phyloP scores from a whole-genome alignment of 2,113 vertebrate species.

The Seriola rivoliana region DNA sequence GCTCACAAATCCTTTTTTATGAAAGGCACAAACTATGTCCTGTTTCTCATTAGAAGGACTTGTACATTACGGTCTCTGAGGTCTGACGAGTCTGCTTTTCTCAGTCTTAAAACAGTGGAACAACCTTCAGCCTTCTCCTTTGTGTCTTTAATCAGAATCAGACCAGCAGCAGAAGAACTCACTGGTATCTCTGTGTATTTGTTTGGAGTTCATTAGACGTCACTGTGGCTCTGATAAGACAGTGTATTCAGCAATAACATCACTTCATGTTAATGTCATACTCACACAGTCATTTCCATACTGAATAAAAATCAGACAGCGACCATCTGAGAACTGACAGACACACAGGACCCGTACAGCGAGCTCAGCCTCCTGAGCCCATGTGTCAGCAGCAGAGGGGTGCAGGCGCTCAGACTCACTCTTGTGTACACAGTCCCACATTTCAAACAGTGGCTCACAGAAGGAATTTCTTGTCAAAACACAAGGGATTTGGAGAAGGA shows the following conservation, averaged over 20 bases:
- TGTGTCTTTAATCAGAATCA: constrained; percentile 24
- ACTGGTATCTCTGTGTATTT: no score
- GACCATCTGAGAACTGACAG: not conserved
- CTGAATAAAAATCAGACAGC: not conserved
- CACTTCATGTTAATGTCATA: not conserved
- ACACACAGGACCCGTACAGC: not conserved
- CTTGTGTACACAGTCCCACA: constrained; percentile 56
- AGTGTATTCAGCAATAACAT: constrained; percentile 3
- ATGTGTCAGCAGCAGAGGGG: constrained; percentile 43
- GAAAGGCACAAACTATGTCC: constrained; percentile 46
- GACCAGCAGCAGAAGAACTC: not conserved
- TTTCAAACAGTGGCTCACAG: constrained; percentile 74
- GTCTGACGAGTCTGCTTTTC: constrained; percentile 3
- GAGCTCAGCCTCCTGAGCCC: not conserved
- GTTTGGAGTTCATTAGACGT: no score
- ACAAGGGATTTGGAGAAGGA: constrained; percentile 70
- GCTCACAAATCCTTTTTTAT: constrained; percentile 41
- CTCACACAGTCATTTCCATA: not conserved
- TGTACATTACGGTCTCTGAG: constrained; percentile 12
- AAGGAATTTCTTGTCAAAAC: constrained; percentile 84
- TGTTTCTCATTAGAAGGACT: constrained; percentile 63
- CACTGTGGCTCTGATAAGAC: constrained; percentile 6
- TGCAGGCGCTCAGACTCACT: constrained; percentile 33
- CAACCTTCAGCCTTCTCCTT: not conserved
- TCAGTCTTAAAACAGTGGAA: constrained; percentile 7